phyloP scores from a whole-genome alignment of 2,888 invertebrate genomes.

The Amblyteles armatorius region DNA sequence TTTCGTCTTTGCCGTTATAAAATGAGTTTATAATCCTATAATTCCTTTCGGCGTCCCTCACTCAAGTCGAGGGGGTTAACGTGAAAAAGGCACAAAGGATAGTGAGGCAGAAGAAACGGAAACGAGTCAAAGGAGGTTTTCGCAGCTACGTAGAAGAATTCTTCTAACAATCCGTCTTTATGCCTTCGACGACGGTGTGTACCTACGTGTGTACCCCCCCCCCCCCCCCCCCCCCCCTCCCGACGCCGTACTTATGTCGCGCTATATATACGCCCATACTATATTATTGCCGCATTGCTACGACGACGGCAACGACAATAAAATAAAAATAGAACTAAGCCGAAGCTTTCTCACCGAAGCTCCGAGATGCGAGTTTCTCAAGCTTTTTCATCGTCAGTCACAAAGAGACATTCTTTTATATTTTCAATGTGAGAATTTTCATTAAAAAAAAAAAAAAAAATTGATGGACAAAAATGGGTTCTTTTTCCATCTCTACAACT shows the following conservation, averaged over 20 bases:
- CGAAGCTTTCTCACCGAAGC: conserved; percentile 28
- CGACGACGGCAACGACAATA: conserved; percentile 37
- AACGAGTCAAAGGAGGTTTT: conserved; percentile 46
- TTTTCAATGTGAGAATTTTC: neutral
- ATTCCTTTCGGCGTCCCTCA: conserved; percentile 45
- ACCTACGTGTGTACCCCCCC: conserved; percentile 39
- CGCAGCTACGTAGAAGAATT: conserved; percentile 63
- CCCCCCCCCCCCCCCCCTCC: neutral
- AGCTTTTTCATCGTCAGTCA: conserved; percentile 69
- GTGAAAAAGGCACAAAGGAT: conserved; percentile 41
- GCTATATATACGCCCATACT: conserved; percentile 39
- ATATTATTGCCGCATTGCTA: conserved; percentile 50
- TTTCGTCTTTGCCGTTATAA: conserved; percentile 43
- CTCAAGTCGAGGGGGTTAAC: neutral
- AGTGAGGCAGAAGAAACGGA: conserved; percentile 29
- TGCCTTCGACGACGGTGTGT: conserved; percentile 64
- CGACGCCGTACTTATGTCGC: conserved; percentile 46
- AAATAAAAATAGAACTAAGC: conserved; percentile 23
- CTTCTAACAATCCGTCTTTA: conserved; percentile 73
- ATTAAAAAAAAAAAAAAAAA: neutral
- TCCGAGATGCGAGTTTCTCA: conserved; percentile 48
- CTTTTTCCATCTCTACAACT: neutral
- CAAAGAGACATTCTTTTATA: conserved; percentile 34
- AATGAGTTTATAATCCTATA: conserved; percentile 61
- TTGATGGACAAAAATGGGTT: neutral